Evolutionary conservation across 2,888 invertebrate species (phyloP).

Genomic region (Leptopilina syphax): DNA sequence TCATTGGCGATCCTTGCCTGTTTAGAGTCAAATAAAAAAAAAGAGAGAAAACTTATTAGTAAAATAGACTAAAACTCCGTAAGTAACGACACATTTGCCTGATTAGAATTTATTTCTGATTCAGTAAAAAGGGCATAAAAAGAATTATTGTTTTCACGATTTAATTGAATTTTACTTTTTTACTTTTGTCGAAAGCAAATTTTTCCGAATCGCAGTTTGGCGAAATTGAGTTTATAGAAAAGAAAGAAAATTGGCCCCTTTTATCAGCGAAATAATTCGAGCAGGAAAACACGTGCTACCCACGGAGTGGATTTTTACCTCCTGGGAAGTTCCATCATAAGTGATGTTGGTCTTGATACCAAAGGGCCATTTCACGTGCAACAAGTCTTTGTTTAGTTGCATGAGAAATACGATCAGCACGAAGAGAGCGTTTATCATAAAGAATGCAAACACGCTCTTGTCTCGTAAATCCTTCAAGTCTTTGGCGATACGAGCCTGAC

Average conservation of each 20-base stretch:
- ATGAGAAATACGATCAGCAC: slow-evolving; percentile 98
- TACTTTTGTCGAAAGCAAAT: no score
- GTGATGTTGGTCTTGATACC: slow-evolving; percentile 96
- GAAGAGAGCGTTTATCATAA: slow-evolving; percentile 99
- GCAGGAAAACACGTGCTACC: slow-evolving; percentile 55
- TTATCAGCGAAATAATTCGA: slow-evolving; percentile 11
- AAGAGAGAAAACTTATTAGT: slow-evolving; percentile 64
- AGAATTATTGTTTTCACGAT: no score
- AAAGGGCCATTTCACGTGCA: slow-evolving; percentile 97
- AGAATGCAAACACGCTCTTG: slow-evolving; percentile 96
- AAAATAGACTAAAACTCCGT: slow-evolving; percentile 61
- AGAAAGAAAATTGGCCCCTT: not conserved
- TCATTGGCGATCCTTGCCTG: slow-evolving; percentile 93
- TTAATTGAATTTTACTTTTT: no score
- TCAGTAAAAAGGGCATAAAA: not conserved
- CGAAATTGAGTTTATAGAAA: no score
- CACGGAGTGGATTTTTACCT: slow-evolving; percentile 84
- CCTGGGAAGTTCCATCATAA: slow-evolving; percentile 92
- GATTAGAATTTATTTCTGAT: slow-evolving; percentile 42
- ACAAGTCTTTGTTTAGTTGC: slow-evolving; percentile 97
- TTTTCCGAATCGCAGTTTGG: no score
- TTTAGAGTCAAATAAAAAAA: slow-evolving; percentile 77
- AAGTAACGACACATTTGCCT: slow-evolving; percentile 54
- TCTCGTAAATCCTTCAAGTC: slow-evolving; percentile 97
- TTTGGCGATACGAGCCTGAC: slow-evolving; percentile 91